Evolutionary conservation across 2,113 vertebrate genomes (phyloP).

Genomic region (Podarcis raffonei): DNA sequence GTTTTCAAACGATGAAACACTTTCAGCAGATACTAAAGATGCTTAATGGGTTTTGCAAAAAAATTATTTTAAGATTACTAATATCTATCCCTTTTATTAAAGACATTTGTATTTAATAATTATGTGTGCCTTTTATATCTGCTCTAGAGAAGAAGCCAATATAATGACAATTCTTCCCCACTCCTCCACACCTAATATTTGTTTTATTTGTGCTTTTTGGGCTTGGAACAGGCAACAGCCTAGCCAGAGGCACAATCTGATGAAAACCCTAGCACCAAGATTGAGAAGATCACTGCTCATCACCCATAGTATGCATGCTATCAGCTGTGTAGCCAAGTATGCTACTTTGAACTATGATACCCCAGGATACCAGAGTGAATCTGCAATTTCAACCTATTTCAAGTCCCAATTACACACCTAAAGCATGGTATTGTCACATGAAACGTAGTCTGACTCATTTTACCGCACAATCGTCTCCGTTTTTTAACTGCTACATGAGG

Average conservation of each 20-base stretch:
- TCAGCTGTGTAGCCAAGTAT: neutral
- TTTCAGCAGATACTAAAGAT: neutral
- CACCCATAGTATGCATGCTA: neutral
- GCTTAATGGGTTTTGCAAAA: neutral
- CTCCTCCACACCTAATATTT: neutral
- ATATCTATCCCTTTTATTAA: neutral
- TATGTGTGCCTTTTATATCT: neutral
- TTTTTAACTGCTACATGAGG: neutral
- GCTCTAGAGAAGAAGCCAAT: neutral
- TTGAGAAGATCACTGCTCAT: neutral
- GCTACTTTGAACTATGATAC: neutral
- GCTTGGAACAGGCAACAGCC: neutral
- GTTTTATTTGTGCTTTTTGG: neutral
- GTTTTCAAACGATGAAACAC: neutral
- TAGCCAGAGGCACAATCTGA: neutral
- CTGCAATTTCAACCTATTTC: neutral
- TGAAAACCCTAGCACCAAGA: neutral
- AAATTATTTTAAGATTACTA: neutral
- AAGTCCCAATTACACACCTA: neutral
- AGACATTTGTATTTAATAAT: neutral
- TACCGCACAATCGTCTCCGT: neutral
- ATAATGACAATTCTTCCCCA: neutral
- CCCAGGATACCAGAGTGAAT: neutral
- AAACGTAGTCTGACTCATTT: neutral
- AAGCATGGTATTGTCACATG: neutral